Percentiles rank a stretch among this genome's conserved stretches.
Conservation (phyloP, 92 coral and sea anemone genomes). For the Palythoa caribaeorum region DNA sequence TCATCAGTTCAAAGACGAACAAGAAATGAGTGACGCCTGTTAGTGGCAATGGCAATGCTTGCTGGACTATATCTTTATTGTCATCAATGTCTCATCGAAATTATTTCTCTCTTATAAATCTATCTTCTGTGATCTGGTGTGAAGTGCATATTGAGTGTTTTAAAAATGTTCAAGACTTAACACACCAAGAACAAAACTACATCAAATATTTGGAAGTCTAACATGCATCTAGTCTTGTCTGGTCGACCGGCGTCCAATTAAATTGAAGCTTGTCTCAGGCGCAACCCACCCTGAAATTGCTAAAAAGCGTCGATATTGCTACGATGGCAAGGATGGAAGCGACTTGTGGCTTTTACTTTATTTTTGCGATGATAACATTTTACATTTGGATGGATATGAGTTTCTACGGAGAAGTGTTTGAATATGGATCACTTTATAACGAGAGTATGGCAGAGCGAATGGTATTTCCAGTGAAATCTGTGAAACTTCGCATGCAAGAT, state of each 20-base stretch:
- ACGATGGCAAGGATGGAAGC: conserved; percentile 83
- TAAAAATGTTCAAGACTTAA: too few relatives aligned
- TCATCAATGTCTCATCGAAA: background rate
- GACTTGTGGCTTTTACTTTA: conserved; percentile 82
- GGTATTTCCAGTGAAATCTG: conserved; percentile 78
- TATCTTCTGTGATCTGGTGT: background rate
- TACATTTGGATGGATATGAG: conserved; percentile 90
- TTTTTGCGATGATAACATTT: conserved; percentile 78
- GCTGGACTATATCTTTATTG: background rate
- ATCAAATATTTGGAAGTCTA: background rate
- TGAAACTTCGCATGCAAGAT: conserved; percentile 87
- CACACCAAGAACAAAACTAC: too few relatives aligned
- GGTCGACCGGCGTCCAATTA: background rate
- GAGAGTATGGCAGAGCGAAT: conserved; percentile 74
- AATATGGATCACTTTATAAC: conserved; percentile 81
- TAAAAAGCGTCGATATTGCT: background rate
- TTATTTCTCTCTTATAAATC: background rate
- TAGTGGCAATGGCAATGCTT: too few relatives aligned
- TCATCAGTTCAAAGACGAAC: too few relatives aligned
- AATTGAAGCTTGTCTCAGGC: background rate
- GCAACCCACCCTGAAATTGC: background rate
- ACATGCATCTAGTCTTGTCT: background rate
- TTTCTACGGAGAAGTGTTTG: conserved; percentile 84
- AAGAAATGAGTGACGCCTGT: too few relatives aligned
- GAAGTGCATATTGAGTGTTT: background rate